These are phyloP conservation scores for Cygnus buccinator DNA, from an alignment of 2,113 vertebrate species.

Conservation along the genomic window DNA sequence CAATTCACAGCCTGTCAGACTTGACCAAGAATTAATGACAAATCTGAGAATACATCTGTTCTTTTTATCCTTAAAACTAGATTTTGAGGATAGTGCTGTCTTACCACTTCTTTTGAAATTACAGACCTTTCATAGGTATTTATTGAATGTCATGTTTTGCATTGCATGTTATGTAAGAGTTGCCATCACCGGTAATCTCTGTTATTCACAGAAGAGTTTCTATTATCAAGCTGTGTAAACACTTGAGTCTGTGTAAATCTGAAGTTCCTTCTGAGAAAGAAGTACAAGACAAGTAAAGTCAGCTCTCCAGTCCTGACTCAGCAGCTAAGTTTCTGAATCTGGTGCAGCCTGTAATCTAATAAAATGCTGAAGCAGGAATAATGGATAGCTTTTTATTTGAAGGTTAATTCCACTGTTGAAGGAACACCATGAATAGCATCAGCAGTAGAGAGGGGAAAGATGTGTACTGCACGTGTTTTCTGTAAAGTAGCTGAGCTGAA, in stretches of 20 bases:
- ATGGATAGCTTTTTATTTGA: background rate
- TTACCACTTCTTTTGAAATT: background rate
- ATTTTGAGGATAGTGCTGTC: background rate
- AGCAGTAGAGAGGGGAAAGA: background rate
- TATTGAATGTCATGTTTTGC: rapidly evolving
- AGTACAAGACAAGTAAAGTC: background rate
- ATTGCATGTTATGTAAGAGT: background rate
- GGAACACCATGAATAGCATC: background rate
- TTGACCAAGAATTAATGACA: background rate
- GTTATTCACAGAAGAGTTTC: background rate
- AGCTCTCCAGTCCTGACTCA: background rate
- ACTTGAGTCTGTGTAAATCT: background rate
- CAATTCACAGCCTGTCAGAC: background rate
- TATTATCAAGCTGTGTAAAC: background rate
- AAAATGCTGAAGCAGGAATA: constrained; percentile 14
- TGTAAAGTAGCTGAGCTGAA: background rate
- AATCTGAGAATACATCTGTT: background rate
- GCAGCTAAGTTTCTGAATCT: background rate
- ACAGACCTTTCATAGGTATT: background rate
- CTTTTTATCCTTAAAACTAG: background rate
- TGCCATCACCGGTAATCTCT: background rate
- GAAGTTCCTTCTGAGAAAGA: background rate
- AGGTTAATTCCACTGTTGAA: background rate
- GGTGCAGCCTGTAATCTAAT: background rate
- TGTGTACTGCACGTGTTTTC: background rate